phyloP scores from a whole-genome alignment of 2,113 vertebrate species.

The Guaruba guarouba region DNA sequence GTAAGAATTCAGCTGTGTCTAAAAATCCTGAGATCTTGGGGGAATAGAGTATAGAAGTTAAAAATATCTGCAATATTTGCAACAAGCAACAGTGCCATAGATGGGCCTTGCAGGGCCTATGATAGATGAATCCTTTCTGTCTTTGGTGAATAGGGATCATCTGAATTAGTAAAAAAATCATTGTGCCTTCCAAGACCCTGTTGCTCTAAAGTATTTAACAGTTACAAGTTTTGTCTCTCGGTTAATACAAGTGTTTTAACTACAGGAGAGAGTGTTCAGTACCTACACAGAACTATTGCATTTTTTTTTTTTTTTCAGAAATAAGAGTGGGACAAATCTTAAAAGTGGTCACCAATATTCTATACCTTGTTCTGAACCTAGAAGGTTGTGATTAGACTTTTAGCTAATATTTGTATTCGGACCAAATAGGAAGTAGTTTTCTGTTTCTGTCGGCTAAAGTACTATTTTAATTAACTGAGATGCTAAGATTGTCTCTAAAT shows the following conservation, averaged over 20 bases:
- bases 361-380: neutral
- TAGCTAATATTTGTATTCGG: neutral
- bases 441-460: neutral
- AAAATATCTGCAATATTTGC: neutral
- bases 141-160: neutral
- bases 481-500: neutral
- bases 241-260: neutral
- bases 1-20: neutral
- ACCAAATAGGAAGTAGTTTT: neutral
- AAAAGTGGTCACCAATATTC: neutral
- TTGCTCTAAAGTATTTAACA: neutral
- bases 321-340: neutral
- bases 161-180: neutral
- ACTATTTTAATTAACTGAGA: neutral
- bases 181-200: neutral
- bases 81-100: neutral
- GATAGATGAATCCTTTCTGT: neutral
- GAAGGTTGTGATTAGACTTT: neutral
- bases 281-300: neutral
- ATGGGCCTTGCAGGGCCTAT: neutral
- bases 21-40: neutral
- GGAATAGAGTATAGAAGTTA: neutral
- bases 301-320: neutral
- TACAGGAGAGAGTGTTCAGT: neutral
- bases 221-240: neutral